phyloP scores from a whole-genome alignment of 1,140 invertebrate species.

The Ericerus pela region DNA sequence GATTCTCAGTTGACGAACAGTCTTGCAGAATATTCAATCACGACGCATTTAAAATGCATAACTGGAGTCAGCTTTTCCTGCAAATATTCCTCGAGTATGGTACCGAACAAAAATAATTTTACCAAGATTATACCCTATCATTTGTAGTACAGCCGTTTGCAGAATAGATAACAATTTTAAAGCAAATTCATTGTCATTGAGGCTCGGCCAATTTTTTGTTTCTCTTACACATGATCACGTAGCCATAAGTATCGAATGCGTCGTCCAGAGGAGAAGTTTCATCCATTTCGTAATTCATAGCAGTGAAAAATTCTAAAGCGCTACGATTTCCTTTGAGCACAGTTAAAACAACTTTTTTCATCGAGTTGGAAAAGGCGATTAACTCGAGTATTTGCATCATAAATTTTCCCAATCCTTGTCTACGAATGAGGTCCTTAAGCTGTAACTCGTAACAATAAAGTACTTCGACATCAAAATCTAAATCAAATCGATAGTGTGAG shows the following conservation, averaged over 20 bases:
- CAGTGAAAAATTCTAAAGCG: constrained; percentile 47
- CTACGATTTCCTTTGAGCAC: constrained; percentile 57
- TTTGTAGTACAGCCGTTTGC: too few species aligned
- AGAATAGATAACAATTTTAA: too few species aligned
- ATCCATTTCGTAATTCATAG: constrained; percentile 22
- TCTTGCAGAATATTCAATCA: too few species aligned
- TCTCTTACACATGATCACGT: background rate
- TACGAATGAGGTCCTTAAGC: constrained; percentile 42
- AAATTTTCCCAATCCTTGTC: constrained; percentile 63
- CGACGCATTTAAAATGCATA: too few species aligned
- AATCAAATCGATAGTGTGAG: constrained; percentile 66
- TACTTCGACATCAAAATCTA: constrained; percentile 58
- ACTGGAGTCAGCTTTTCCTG: too few species aligned
- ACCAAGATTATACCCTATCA: too few species aligned
- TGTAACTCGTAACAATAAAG: constrained; percentile 79
- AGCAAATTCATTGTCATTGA: too few species aligned
- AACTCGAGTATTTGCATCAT: constrained; percentile 60
- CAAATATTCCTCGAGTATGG: too few species aligned
- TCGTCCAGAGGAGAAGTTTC: constrained; percentile 1
- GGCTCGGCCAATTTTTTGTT: background rate
- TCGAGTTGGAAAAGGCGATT: constrained; percentile 51
- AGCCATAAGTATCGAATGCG: background rate
- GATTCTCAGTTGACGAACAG: too few species aligned
- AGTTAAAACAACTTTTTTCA: constrained; percentile 69
- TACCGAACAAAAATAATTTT: too few species aligned